These are phyloP conservation scores for Agrotis clavis DNA, from an alignment of 2,888 invertebrate species.

Conservation along the genomic window DNA sequence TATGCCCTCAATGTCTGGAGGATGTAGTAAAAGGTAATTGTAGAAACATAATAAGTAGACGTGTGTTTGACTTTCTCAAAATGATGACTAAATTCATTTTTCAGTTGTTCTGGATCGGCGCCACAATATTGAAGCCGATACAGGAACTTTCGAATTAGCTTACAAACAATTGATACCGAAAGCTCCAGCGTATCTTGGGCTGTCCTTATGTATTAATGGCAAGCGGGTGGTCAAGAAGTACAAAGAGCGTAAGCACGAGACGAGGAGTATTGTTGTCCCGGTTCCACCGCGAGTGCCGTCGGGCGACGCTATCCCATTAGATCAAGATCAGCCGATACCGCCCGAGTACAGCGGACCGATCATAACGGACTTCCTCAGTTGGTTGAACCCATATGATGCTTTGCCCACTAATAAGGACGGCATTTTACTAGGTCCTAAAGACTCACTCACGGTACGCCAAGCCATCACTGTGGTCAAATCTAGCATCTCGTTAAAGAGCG, in stretches of 20 bases:
- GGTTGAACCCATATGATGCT: slow-evolving; percentile 91
- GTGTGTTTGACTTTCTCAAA: slow-evolving; percentile 1
- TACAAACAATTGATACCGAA: slow-evolving; percentile 95
- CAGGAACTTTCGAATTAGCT: slow-evolving; percentile 95
- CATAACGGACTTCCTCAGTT: slow-evolving; percentile 93
- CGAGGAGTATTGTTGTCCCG: slow-evolving; percentile 78
- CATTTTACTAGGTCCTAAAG: slow-evolving; percentile 78
- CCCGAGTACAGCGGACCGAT: slow-evolving; percentile 92
- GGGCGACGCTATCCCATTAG: slow-evolving; percentile 72
- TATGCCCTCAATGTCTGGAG: slow-evolving; percentile 97
- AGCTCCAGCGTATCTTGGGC: slow-evolving; percentile 95
- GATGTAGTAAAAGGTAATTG: slow-evolving; percentile 96
- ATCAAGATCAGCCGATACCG: slow-evolving; percentile 81
- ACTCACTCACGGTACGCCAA: slow-evolving; percentile 88
- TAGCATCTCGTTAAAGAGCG: slow-evolving; percentile 80
- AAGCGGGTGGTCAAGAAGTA: slow-evolving; percentile 91
- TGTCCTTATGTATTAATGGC: slow-evolving; percentile 93
- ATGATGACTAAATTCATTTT: slow-evolving; percentile 18
- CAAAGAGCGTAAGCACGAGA: slow-evolving; percentile 83
- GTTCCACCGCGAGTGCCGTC: slow-evolving; percentile 76
- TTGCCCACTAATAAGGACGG: slow-evolving; percentile 84
- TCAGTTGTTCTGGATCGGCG: slow-evolving; percentile 95
- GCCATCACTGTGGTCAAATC: slow-evolving; percentile 88
- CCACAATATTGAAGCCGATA: slow-evolving; percentile 93
- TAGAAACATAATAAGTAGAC: neutral